Evolutionary conservation across 2,888 invertebrate species (phyloP).

Genomic region (Lycia hirtaria): DNA sequence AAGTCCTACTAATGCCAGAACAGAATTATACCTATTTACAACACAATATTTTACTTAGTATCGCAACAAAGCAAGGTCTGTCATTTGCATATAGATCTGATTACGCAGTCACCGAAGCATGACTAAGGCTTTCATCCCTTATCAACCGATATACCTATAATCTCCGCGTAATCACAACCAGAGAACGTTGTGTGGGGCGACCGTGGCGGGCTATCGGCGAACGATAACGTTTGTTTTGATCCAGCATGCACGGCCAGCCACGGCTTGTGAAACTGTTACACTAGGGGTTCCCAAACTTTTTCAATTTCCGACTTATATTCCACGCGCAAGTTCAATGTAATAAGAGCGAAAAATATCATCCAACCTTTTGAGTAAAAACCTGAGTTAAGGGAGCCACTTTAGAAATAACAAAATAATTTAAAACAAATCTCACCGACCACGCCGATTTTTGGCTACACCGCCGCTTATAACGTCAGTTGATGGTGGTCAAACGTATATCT

Average conservation of each 20-base stretch:
- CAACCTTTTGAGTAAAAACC: too few species aligned
- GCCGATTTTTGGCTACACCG: too few species aligned
- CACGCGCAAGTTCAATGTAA: too few species aligned
- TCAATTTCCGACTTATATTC: background rate
- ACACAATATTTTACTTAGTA: background rate
- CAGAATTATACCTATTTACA: too few species aligned
- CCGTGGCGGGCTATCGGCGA: constrained; percentile 36
- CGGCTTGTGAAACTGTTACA: constrained; percentile 23
- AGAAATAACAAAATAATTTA: too few species aligned
- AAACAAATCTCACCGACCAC: too few species aligned
- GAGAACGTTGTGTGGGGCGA: constrained; percentile 23
- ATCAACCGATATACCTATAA: constrained; percentile 25
- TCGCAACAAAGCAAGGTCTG: background rate
- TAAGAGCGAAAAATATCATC: too few species aligned
- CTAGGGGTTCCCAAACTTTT: background rate
- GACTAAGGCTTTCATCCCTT: constrained; percentile 29
- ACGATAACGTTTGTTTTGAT: constrained; percentile 39
- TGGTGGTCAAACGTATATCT: too few species aligned
- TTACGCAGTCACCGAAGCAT: constrained; percentile 17
- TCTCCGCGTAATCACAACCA: background rate
- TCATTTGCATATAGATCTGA: background rate
- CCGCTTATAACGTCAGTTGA: too few species aligned
- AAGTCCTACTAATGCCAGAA: too few species aligned
- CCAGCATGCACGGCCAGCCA: constrained; percentile 49
- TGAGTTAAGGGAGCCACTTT: too few species aligned